Evolutionary conservation across 2,113 vertebrate species (phyloP), one percentile per base, ranked within the genome.

Genomic region (Brachionichthys hirsutus): DNA sequence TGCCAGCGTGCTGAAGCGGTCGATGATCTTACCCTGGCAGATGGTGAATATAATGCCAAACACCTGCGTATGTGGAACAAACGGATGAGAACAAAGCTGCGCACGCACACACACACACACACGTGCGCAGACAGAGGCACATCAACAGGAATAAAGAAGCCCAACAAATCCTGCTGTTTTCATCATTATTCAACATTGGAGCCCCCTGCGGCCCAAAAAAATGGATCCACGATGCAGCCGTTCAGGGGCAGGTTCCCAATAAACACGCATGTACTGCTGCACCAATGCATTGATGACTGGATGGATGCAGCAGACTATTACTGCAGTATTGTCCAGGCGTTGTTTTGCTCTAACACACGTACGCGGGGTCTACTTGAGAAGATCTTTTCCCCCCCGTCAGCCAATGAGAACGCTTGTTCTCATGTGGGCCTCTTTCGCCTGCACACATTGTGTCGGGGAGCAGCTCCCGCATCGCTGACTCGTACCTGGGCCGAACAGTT

Each of bases 31-130:
- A 4, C 96, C 95, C 75, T 99, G 93, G 75, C 89, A 58, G 34
- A 96, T 93, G 65, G 96, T 99, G 83, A 99, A 97, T 60, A 93
- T 92, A 80, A 98, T 95, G 59, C 97, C 97, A 65, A 98, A 98
- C 59, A 98, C 89, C 97, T 99, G 86, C 2, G 48, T 50, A 54
- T 34, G 61, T 22, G 67, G 14, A 69, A 30, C 24, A n/a, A 38
- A 18, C 4, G 10, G 47, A 75, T 24, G 68, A 22, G 18, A 59
- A 15, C 0, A 22, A 43, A 45, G 50, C 9, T 12, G 17, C 11
- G 24, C n/a, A 10, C 13, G 41, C 20, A 22, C n/a, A 17, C 55
- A 40, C 9, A 10, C 22, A 30, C 1, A n/a, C n/a, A n/a, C n/a
- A n/a, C n/a, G n/a, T n/a, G n/a, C n/a, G n/a, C n/a, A n/a, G n/a